Evolutionary conservation across 2,888 invertebrate species (phyloP).

Genomic region (Eupithecia insigniata): DNA sequence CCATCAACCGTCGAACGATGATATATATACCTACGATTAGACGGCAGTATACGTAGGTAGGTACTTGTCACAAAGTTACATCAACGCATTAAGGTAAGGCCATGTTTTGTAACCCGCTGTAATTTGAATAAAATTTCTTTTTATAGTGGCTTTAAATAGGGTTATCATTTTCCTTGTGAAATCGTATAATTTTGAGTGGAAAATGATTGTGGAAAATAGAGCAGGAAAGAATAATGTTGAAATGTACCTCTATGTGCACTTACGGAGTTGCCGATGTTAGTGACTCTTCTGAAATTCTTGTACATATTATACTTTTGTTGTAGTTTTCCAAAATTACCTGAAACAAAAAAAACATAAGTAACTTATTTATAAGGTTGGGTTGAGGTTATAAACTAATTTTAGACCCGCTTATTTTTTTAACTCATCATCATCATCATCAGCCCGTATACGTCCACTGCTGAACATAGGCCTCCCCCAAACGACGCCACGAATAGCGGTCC

Average conservation of each 20-base stretch:
- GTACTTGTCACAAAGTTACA: conserved; percentile 31
- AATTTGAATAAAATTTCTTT: conserved; percentile 30
- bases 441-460: no score
- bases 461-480: no score
- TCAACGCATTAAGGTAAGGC: conserved; percentile 18
- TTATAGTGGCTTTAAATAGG: conserved; percentile 16
- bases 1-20: conserved; percentile 36
- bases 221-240: background rate
- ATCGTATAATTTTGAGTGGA: conserved; percentile 11
- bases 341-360: background rate
- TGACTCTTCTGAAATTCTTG: background rate
- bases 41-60: conserved; percentile 10
- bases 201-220: conserved; percentile 6
- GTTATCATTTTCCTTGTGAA: conserved; percentile 17
- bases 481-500: no score
- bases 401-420: no score
- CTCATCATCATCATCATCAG: no score
- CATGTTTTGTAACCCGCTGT: conserved; percentile 22
- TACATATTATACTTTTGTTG: background rate
- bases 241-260: background rate
- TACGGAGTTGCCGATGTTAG: background rate
- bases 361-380: background rate
- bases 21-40: conserved; percentile 26
- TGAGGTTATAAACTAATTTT: background rate
- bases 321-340: conserved; percentile 8